Conservation (phyloP, 2,888 invertebrate species). For the Drosophila falleni region DNA sequence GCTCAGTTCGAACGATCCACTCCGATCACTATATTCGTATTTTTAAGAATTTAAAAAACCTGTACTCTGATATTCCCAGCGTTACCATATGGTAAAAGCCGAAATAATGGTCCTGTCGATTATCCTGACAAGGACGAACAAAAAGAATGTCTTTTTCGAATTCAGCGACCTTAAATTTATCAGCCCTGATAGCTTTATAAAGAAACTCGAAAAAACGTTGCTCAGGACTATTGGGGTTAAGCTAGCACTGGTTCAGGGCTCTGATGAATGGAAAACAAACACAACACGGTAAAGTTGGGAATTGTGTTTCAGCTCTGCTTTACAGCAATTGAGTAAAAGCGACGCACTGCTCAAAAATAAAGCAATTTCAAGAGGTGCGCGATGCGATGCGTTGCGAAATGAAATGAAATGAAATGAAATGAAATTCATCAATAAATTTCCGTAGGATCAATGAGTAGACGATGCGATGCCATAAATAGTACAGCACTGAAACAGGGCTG, state of each 20-base stretch:
- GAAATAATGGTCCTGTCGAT: no score
- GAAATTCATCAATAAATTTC: slow-evolving; percentile 79
- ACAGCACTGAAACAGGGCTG: slow-evolving; percentile 3
- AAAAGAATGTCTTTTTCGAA: no score
- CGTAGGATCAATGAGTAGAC: slow-evolving; percentile 53
- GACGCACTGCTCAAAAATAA: slow-evolving; percentile 56
- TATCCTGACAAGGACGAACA: no score
- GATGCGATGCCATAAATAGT: slow-evolving; percentile 62
- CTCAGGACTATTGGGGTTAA: no score
- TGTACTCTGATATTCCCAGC: no score
- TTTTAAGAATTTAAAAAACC: no score
- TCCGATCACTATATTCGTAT: no score
- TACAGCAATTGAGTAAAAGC: slow-evolving; percentile 34
- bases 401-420: slow-evolving; percentile 65
- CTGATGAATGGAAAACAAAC: slow-evolving; percentile 51
- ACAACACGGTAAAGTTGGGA: slow-evolving; percentile 54
- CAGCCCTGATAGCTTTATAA: no score
- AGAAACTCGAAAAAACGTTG: no score
- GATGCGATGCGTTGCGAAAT: slow-evolving; percentile 37
- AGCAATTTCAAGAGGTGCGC: slow-evolving; percentile 67
- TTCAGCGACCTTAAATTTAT: no score
- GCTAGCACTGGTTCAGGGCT: slow-evolving; percentile 7
- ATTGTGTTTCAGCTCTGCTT: slow-evolving; percentile 57
- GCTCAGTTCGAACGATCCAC: no score
- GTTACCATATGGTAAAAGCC: no score